phyloP scores from a whole-genome alignment of 1,140 invertebrate genomes.

The Phymastichus coffea region DNA sequence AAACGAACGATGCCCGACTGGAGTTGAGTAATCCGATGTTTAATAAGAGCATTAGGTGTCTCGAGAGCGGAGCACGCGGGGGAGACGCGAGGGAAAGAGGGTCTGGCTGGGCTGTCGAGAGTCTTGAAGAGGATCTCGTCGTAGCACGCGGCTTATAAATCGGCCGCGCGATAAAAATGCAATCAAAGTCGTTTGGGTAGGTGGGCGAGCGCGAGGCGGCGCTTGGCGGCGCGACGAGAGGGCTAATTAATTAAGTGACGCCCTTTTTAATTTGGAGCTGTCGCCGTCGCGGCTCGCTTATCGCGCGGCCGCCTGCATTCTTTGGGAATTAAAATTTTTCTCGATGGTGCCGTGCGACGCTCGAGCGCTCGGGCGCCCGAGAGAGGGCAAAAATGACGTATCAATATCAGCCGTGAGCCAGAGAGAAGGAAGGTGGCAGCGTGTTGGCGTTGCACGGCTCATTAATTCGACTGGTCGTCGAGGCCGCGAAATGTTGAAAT shows the following conservation, averaged over 20 bases:
- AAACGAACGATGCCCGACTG: no score
- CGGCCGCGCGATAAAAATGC: conserved; percentile 25
- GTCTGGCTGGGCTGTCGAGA: no score
- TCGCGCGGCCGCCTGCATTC: not conserved
- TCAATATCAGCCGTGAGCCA: no score
- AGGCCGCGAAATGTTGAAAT: conserved; percentile 18
- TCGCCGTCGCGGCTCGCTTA: conserved; percentile 4
- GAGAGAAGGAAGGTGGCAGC: conserved; percentile 1
- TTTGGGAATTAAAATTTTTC: conserved; percentile 12
- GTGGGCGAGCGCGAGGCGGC: not conserved
- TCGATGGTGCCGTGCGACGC: no score
- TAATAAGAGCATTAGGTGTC: no score
- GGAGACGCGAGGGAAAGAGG: no score
- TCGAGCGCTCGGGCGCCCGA: not conserved
- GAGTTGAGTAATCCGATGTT: no score
- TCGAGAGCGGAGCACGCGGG: no score
- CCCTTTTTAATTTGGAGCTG: conserved; percentile 28
- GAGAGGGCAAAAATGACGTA: no score
- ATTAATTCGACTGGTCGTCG: not conserved
- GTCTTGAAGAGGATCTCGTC: no score
- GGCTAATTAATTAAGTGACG: conserved; percentile 27
- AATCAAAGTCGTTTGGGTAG: conserved; percentile 22
- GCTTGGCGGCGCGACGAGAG: no score
- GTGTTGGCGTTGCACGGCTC: not conserved
- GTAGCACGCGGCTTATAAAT: no score